Conservation (phyloP, 2,797 vertebrate genomes). For the Halcyon chelicuti region DNA sequence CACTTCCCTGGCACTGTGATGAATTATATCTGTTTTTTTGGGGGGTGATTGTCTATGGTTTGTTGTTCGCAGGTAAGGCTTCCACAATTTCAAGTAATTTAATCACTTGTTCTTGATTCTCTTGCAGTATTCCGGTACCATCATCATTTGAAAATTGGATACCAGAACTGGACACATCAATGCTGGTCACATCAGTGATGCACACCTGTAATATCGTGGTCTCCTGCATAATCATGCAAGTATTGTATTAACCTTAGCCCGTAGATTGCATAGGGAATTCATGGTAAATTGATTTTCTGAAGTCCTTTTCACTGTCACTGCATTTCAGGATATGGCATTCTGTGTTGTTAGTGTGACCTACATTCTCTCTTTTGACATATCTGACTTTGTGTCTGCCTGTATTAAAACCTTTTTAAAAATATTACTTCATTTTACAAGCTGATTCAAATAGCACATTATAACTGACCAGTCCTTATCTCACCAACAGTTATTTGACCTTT, state of each 20-base stretch:
- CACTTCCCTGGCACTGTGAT: neutral
- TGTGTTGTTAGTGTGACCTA: slow-evolving; percentile 66
- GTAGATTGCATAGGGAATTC: slow-evolving; percentile 38
- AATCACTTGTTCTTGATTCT: neutral
- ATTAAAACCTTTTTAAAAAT: slow-evolving; percentile 17
- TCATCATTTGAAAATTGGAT: neutral
- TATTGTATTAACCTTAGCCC: slow-evolving; percentile 51
- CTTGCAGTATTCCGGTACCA: neutral
- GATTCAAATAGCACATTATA: neutral
- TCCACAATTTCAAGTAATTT: neutral
- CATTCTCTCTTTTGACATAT: slow-evolving; percentile 64
- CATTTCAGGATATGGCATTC: slow-evolving; percentile 53
- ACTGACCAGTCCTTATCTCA: neutral
- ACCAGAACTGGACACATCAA: neutral
- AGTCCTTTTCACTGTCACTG: slow-evolving; percentile 68
- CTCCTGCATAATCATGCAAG: slow-evolving; percentile 49
- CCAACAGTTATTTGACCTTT: neutral
- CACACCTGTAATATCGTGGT: slow-evolving; percentile 17
- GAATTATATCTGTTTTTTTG: neutral
- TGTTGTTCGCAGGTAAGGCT: neutral
- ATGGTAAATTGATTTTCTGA: slow-evolving; percentile 70
- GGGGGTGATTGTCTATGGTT: neutral
- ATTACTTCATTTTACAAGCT: neutral
- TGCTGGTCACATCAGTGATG: neutral
- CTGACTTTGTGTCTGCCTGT: slow-evolving; percentile 36